Conservation (phyloP, 1,140 invertebrate genomes). For the Atta colombica region DNA sequence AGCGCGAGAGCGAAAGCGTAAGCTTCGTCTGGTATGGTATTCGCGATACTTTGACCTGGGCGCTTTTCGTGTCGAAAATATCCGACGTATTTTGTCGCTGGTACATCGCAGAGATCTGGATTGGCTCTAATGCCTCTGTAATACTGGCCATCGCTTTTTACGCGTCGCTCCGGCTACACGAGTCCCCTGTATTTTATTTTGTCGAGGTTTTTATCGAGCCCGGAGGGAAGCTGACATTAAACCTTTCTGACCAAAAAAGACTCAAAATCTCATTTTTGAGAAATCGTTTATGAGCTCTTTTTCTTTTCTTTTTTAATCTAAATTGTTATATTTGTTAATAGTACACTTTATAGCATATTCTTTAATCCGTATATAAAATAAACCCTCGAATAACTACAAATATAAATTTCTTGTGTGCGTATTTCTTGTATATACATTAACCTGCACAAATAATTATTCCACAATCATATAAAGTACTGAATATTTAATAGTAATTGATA, state of each 20-base stretch:
- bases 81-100: conserved; percentile 60
- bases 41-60: conserved; percentile 50
- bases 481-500: not conserved
- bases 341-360: not conserved
- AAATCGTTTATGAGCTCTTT: conserved; percentile 24
- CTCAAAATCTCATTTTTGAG: conserved; percentile 46
- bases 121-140: conserved; percentile 61
- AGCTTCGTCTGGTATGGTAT: conserved; percentile 56
- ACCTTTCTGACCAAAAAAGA: conserved; percentile 61
- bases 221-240: conserved; percentile 43
- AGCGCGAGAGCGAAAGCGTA: conserved; percentile 57
- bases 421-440: no score
- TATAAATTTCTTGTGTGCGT: not conserved
- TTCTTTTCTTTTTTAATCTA: not conserved
- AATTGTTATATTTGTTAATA: not conserved
- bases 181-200: conserved; percentile 60
- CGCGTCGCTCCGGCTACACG: conserved; percentile 49
- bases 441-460: not conserved
- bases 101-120: conserved; percentile 58
- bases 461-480: conserved; percentile 1
- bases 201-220: conserved; percentile 47
- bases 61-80: conserved; percentile 55
- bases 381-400: not conserved
- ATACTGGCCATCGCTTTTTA: conserved; percentile 63
- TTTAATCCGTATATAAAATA: not conserved